These are phyloP conservation scores for Leucopternis melanops DNA, from an alignment of 2,113 vertebrate genomes.

Conservation along the genomic window DNA sequence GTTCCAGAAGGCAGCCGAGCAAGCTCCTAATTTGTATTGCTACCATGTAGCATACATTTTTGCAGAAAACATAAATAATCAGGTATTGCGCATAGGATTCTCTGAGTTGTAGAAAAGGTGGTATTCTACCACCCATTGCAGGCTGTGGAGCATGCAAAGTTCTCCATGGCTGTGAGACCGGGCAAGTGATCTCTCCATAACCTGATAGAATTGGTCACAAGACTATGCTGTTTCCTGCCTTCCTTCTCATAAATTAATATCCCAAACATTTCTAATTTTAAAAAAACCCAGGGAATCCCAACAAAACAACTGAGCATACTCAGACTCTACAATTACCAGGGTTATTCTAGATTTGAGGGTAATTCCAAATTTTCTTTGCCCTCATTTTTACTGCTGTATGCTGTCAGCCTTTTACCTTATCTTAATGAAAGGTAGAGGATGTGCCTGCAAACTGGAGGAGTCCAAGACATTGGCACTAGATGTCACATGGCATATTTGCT, in stretches of 20 bases:
- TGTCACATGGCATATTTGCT: not conserved
- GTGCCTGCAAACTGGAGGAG: not conserved
- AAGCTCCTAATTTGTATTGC: not conserved
- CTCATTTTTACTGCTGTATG: not conserved
- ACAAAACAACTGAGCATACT: not conserved
- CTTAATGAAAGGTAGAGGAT: not conserved
- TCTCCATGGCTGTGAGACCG: not conserved
- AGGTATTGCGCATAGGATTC: not conserved
- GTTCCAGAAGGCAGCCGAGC: not conserved
- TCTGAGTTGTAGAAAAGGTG: not conserved
- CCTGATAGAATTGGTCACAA: not conserved
- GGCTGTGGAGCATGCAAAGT: not conserved
- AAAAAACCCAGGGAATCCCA: not conserved
- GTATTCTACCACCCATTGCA: rapidly evolving
- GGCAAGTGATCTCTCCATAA: not conserved
- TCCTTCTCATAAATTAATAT: not conserved
- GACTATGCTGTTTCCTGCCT: not conserved
- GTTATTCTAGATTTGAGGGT: not conserved
- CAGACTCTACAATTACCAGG: not conserved
- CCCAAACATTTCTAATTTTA: not conserved
- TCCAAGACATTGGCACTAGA: not conserved
- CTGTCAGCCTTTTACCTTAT: not conserved
- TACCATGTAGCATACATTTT: not conserved
- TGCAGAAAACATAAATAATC: not conserved
- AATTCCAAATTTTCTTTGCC: not conserved